These are phyloP conservation scores for Ornithoptera priamus DNA, from an alignment of 2,888 invertebrate genomes.

Conservation along the genomic window DNA sequence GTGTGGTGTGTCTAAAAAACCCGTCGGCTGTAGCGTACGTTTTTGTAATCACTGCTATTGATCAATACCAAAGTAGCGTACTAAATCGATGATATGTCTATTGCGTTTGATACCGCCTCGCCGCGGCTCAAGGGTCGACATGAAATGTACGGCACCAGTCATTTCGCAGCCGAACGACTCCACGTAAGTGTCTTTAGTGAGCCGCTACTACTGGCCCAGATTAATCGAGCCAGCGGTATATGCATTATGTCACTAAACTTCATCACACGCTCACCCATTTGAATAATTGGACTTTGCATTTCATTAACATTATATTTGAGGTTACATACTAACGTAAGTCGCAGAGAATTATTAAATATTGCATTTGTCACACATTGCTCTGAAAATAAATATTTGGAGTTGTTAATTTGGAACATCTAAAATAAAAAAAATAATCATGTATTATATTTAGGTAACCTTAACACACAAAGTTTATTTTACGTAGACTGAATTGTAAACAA, in stretches of 20 bases:
- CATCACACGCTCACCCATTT: slow-evolving; percentile 61
- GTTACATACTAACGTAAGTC: slow-evolving; percentile 35
- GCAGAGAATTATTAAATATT: background rate
- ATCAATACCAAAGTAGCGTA: slow-evolving; percentile 50
- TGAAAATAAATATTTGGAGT: too few relatives aligned
- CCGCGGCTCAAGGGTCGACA: slow-evolving; percentile 42
- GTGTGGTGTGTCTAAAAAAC: slow-evolving; percentile 31
- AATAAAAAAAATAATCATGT: too few relatives aligned
- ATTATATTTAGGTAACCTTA: too few relatives aligned
- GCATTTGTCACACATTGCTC: too few relatives aligned
- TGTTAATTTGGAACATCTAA: too few relatives aligned
- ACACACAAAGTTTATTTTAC: too few relatives aligned
- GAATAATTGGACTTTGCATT: slow-evolving; percentile 61
- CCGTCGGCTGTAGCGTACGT: slow-evolving; percentile 31
- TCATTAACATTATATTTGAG: slow-evolving; percentile 37
- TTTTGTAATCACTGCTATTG: slow-evolving; percentile 51
- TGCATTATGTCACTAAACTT: slow-evolving; percentile 75
- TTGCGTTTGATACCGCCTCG: slow-evolving; percentile 41
- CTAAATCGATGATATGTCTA: slow-evolving; percentile 57
- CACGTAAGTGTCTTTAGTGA: slow-evolving; percentile 60
- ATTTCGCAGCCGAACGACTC: slow-evolving; percentile 44
- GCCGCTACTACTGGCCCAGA: slow-evolving; percentile 51
- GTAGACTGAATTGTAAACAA: too few relatives aligned
- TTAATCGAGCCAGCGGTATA: slow-evolving; percentile 73
- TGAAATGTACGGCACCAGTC: slow-evolving; percentile 57